These are phyloP conservation scores for Sminthurides aquaticus DNA, from an alignment of 2,888 invertebrate species.

Conservation along the genomic window DNA sequence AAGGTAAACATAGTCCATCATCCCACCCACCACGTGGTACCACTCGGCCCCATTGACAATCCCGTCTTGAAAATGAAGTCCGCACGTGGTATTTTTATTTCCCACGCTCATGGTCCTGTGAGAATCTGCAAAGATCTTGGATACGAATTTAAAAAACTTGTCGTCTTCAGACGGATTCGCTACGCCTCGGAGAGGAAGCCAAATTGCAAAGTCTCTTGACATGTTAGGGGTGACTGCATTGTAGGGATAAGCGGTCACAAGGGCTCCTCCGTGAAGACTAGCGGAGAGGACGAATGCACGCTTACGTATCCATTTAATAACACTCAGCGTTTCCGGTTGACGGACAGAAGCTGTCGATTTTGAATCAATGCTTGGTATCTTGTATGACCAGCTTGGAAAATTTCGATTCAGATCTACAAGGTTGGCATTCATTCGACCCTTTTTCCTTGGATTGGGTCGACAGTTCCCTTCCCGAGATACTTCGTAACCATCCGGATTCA, in stretches of 20 bases:
- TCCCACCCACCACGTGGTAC: conserved; percentile 85
- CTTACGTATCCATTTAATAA: conserved; percentile 80
- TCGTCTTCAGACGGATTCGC: conserved; percentile 83
- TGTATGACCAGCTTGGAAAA: conserved; percentile 86
- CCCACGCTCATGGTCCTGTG: conserved; percentile 70
- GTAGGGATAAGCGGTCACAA: conserved; percentile 96
- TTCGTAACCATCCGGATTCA: conserved; percentile 97
- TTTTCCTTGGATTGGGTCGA: conserved; percentile 58
- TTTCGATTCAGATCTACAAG: conserved; percentile 79
- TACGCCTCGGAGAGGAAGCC: too few relatives aligned
- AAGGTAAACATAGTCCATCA: conserved; percentile 97
- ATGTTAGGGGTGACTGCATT: too few relatives aligned
- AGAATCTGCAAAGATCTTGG: conserved; percentile 65
- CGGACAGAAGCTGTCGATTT: conserved; percentile 50
- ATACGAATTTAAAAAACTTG: conserved; percentile 67
- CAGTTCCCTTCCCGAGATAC: conserved; percentile 74
- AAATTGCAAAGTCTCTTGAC: too few relatives aligned
- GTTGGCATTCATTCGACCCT: conserved; percentile 74
- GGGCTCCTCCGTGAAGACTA: conserved; percentile 90
- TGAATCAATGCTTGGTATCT: conserved; percentile 47
- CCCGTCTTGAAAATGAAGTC: conserved; percentile 67
- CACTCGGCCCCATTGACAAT: conserved; percentile 88
- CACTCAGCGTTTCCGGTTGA: conserved; percentile 79
- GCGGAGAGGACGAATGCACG: conserved; percentile 88
- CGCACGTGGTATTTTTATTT: conserved; percentile 58